Conservation (phyloP, 2,797 vertebrate species). For the Carduelis carduelis region DNA sequence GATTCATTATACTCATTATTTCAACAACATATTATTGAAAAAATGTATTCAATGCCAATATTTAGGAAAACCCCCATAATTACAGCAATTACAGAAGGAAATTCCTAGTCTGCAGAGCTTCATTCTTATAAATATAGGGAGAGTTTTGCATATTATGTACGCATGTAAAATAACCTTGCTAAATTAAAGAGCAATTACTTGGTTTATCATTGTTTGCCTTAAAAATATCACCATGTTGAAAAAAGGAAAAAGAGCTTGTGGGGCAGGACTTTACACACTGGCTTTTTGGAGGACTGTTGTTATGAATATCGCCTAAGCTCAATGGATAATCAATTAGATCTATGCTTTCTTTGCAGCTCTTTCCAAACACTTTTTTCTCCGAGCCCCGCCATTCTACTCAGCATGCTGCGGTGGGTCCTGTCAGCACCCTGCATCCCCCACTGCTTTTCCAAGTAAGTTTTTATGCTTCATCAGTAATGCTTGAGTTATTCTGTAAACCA, state of each 20-base stretch:
- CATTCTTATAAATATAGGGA: not conserved
- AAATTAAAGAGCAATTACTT: conserved; percentile 11
- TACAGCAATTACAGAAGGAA: not conserved
- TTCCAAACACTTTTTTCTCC: conserved; percentile 83
- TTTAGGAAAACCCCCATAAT: not conserved
- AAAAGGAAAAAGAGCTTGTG: not conserved
- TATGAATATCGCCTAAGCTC: conserved; percentile 53
- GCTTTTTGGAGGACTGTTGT: conserved; percentile 24
- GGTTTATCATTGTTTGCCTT: conserved; percentile 23
- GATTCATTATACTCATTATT: not conserved
- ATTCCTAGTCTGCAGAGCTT: not conserved
- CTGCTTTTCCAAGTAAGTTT: conserved; percentile 96
- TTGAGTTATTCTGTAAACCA: conserved; percentile 88
- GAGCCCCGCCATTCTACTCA: conserved; percentile 81
- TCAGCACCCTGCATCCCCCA: conserved; percentile 80
- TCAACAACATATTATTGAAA: not conserved
- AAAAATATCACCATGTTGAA: conserved; percentile 20
- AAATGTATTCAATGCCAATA: not conserved
- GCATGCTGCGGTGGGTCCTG: conserved; percentile 91
- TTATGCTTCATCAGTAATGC: conserved; percentile 94
- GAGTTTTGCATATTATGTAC: not conserved
- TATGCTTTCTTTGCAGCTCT: conserved; percentile 80
- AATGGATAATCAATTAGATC: conserved; percentile 68
- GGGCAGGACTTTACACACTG: conserved; percentile 23
- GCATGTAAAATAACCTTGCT: not conserved